Percentiles rank a stretch among this genome's conserved stretches.
Evolutionary conservation across 2,888 invertebrate genomes (phyloP).

Genomic region (Callosobruchus maculatus): DNA sequence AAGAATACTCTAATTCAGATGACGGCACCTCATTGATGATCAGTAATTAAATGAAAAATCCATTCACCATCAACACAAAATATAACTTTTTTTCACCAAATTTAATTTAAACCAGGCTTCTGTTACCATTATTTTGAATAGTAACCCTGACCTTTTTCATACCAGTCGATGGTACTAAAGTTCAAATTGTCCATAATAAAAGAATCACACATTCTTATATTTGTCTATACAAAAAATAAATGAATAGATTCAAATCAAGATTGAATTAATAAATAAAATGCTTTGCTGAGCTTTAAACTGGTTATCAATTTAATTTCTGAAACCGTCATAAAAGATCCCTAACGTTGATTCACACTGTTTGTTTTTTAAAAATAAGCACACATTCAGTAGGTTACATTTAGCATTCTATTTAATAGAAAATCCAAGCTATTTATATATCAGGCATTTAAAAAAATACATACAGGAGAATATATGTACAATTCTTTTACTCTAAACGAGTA

Average conservation of each 20-base stretch:
- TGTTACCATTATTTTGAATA: no score
- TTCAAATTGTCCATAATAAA: background rate
- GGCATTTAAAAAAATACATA: constrained; percentile 32
- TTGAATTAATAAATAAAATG: no score
- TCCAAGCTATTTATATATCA: constrained; percentile 22
- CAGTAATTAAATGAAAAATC: background rate
- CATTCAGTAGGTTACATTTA: constrained; percentile 21
- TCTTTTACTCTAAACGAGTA: constrained; percentile 20
- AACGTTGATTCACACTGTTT: background rate
- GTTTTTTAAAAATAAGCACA: constrained; percentile 35
- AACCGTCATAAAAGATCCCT: background rate
- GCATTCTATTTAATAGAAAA: constrained; percentile 31
- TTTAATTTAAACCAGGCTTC: no score
- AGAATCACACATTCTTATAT: no score
- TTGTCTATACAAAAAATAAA: no score
- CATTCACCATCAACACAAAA: no score
- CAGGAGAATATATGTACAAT: constrained; percentile 24
- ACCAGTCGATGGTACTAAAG: background rate
- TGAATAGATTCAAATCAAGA: no score
- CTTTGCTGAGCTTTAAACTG: no score
- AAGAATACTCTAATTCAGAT: no score
- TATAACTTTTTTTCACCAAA: no score
- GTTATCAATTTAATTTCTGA: no score
- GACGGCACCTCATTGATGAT: constrained; percentile 13
- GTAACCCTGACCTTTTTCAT: no score